phyloP scores from a whole-genome alignment of 2,797 vertebrate species.

The Scolopax bukidnonensis region DNA sequence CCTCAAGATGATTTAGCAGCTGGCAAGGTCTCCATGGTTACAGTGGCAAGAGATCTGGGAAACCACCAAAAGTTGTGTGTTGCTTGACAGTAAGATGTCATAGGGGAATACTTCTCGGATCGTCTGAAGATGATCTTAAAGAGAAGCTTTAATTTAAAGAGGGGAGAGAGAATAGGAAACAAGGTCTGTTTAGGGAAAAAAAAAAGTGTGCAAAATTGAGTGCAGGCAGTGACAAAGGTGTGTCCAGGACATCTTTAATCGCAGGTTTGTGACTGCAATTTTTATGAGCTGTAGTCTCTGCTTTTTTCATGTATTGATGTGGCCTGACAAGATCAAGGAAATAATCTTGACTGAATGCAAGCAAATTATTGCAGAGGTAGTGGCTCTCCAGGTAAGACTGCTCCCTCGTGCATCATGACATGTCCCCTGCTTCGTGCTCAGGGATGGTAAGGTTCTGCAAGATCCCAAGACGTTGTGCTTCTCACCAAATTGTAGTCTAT shows the following conservation, averaged over 20 bases:
- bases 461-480: neutral
- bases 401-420: rapidly evolving
- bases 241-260: neutral
- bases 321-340: neutral
- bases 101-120: neutral
- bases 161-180: neutral
- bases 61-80: neutral
- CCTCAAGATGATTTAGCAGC: slow-evolving; percentile 13
- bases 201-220: neutral
- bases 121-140: neutral
- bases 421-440: neutral
- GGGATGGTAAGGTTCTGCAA: neutral
- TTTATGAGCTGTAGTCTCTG: neutral
- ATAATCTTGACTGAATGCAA: neutral
- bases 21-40: slow-evolving; percentile 40
- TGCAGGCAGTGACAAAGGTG: neutral
- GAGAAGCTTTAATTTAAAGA: neutral
- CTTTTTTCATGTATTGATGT: neutral
- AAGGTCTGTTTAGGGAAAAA: neutral
- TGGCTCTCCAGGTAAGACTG: neutral
- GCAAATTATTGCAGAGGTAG: neutral
- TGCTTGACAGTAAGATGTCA: neutral
- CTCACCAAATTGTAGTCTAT: neutral
- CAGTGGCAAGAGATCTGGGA: neutral
- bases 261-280: neutral